Evolutionary conservation across 2,113 vertebrate genomes (phyloP), one percentile per base, ranked within the genome.

Genomic region (Mellivora capensis): DNA sequence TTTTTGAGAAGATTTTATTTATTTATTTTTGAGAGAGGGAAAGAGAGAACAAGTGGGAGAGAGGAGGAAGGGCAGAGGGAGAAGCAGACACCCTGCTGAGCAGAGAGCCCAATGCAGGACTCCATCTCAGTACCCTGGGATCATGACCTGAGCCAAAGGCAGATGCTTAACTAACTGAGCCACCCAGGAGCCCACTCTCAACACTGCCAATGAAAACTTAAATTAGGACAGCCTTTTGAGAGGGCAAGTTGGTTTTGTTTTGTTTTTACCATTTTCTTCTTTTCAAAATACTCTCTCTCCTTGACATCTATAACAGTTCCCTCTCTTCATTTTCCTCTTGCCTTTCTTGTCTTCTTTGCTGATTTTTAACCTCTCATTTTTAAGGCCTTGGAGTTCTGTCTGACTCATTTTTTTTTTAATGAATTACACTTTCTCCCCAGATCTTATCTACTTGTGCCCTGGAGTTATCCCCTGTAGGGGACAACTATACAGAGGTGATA

Each of bases 241-340:
- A 93, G 62, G 37, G 29, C 31, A 79, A 88, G 39, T 69, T 85
- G 74, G 29, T 91, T 69, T 37, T 8, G 84, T 84, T 93, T 64
- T 3, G 62, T 67, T 93, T 34, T 86, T n/a, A 80, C 54, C 31
- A 91, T 57, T 90, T 52, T 92, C 27, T 90, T 89, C 69, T 93
- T 88, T 94, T 77, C 87, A 92, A 96, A 93, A 61, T 37, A 86
- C 11, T 91, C 23, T 92, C 71, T 52, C 88, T 49, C 61, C 21
- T 49, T 95, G 39, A 61, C 79, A 90, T 80, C 84, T n/a, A 1
- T 18, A 91, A 67, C 2, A 27, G 34, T 9, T 61, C 91, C 47
- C 52, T 25, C 4, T 96, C 71, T 96, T 49, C n/a, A 37, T 80
- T 89, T 94, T 95, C 94, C 83, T 74, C 49, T 25, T 47, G 92